A percentile compares a stretch with the other conserved stretches of the same genome.
These are phyloP conservation scores for Casuarius casuarius DNA, from an alignment of 2,113 vertebrate species.

Conservation along the genomic window DNA sequence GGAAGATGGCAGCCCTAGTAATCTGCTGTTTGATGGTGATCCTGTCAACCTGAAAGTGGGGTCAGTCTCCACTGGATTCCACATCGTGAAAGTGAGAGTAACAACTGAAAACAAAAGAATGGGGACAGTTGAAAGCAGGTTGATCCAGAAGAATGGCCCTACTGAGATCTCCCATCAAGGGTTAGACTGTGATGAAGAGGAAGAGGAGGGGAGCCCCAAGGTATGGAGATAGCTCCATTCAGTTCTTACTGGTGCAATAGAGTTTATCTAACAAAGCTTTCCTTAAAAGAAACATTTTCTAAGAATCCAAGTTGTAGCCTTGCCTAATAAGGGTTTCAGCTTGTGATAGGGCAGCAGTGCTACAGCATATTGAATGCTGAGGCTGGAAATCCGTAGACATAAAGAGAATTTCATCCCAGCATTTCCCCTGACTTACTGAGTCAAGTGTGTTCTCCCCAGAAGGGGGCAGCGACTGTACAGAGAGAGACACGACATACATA, in stretches of 20 bases:
- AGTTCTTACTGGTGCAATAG: background rate
- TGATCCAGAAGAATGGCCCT: constrained; percentile 24
- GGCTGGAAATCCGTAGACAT: background rate
- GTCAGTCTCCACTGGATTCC: constrained; percentile 74
- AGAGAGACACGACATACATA: background rate
- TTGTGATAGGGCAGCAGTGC: background rate
- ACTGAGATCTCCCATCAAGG: constrained; percentile 73
- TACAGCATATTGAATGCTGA: accelerated
- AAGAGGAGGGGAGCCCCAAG: constrained; percentile 60
- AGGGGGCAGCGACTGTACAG: background rate
- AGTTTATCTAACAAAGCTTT: background rate
- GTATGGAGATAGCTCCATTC: constrained; percentile 39
- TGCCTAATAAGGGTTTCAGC: background rate
- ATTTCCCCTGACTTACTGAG: background rate
- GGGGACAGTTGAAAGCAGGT: background rate
- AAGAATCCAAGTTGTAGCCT: background rate
- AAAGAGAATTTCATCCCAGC: background rate
- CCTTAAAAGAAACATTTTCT: background rate
- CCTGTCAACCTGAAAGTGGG: constrained; percentile 75
- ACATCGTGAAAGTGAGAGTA: constrained; percentile 76
- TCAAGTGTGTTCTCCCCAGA: background rate
- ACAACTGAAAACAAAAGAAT: constrained; percentile 73
- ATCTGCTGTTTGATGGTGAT: constrained; percentile 73
- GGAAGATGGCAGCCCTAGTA: constrained; percentile 47
- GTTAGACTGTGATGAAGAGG: constrained; percentile 77